Base-by-base conservation (phyloP, 2,888 invertebrate species). In the Philonicus albiceps region DNA sequence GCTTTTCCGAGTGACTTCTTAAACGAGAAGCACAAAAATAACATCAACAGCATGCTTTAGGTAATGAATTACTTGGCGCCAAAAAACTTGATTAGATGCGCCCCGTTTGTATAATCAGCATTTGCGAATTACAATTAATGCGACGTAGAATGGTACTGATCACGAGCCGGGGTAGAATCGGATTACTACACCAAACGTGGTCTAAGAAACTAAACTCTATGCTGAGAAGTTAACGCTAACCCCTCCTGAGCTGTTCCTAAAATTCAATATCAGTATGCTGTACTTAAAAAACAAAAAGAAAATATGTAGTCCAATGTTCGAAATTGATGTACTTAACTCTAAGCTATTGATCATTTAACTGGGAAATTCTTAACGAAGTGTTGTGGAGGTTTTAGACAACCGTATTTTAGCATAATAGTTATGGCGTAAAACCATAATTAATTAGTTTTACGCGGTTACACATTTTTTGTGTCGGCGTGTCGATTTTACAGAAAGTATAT, bases 71-170 rank as follows among this genome's bases (percentile, higher is more conserved):
- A 30, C 31, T n/a, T 34, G 74, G 49, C n/a, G 43, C 27, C 49
- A 49, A 78, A 64, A 64, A 78, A 78, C 43, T 78, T 43, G 49
- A 78, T 64, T 78, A 78, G 78, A 78, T 78, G 53, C 49, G 30
- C 78, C 78, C 78, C 64, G 30, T 13, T 49, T 49, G 30, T 78
- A 53, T 78, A 53, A 78, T 78, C 78, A 78, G 78, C 49, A 78
- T 78, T 49, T 43, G 6, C 37, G 30, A 78, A 30, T 78, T 78
- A 78, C 49, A 49, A 78, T 49, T 74, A 74, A 49, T 16, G 30
- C 30, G 49, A 16, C 78, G 31, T 40, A 5, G 37, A 27, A 49
- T 27, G 30, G 16, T 16, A 49, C 43, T 27, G 78, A 31, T 78
- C 78, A 78, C 78, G 78, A 53, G 78, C 49, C 78, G 64, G 27